A percentile compares a stretch with the other conserved stretches of the same genome.
Evolutionary conservation across 2,113 vertebrate genomes (phyloP).

Genomic region (Cavia aperea): DNA sequence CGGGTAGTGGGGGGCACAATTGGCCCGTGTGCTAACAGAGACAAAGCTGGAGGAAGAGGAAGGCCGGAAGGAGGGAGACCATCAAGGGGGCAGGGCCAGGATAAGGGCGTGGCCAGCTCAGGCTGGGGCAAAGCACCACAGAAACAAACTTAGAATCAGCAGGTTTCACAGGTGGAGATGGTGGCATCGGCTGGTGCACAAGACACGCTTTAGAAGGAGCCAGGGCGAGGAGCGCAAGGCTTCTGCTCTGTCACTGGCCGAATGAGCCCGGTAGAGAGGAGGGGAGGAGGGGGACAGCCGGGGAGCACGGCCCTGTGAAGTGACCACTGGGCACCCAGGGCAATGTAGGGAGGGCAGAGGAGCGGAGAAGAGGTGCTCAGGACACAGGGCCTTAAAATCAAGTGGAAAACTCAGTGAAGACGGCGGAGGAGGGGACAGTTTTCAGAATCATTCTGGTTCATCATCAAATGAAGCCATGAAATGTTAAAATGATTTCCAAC

Average conservation of each 20-base stretch:
- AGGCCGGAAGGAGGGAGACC: neutral
- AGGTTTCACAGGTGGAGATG: neutral
- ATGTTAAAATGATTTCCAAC: too few species aligned
- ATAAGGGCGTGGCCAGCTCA: neutral
- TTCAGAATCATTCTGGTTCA: neutral
- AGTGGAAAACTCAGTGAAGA: neutral
- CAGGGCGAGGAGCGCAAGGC: too few species aligned
- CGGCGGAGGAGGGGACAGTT: neutral
- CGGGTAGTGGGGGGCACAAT: neutral
- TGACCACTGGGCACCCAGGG: neutral
- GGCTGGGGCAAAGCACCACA: neutral
- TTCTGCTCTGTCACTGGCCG: neutral
- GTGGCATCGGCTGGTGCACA: neutral
- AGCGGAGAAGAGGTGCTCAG: neutral
- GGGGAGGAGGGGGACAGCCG: neutral
- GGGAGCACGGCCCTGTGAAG: neutral
- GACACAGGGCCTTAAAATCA: neutral
- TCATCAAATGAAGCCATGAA: neutral
- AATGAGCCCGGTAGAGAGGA: neutral
- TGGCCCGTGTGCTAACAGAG: neutral
- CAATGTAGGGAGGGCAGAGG: neutral
- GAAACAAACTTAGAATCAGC: neutral
- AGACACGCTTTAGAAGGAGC: neutral
- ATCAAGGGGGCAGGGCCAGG: neutral
- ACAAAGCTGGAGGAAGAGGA: neutral